These are phyloP conservation scores for Propsilocerus akamusi DNA, from an alignment of 1,140 invertebrate species.

Conservation along the genomic window DNA sequence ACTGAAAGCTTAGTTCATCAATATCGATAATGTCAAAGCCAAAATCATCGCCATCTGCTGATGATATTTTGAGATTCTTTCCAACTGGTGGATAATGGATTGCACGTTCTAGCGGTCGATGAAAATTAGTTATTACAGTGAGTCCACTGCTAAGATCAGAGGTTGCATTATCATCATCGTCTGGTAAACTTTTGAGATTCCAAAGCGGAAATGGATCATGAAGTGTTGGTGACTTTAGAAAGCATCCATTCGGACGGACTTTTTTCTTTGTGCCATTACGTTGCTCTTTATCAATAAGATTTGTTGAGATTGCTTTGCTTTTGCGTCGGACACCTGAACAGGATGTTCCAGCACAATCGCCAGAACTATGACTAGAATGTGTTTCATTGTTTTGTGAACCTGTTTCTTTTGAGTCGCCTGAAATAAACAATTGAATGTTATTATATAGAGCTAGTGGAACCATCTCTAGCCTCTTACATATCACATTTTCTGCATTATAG, in stretches of 20 bases:
- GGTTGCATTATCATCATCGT: conserved; percentile 12
- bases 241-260: conserved; percentile 13
- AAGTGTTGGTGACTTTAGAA: conserved; percentile 13
- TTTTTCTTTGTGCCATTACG: conserved; percentile 21
- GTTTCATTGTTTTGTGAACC: background rate
- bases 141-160: conserved; percentile 9
- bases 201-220: conserved; percentile 22
- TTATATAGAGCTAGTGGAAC: too few species aligned
- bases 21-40: conserved; percentile 54
- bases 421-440: background rate
- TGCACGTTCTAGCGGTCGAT: conserved; percentile 36
- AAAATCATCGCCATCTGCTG: conserved; percentile 43
- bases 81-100: conserved; percentile 31
- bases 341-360: background rate
- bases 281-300: background rate
- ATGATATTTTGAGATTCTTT: conserved; percentile 14
- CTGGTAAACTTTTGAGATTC: conserved; percentile 13
- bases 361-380: background rate
- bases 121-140: conserved; percentile 17
- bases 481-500: background rate
- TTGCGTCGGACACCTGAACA: conserved; percentile 6
- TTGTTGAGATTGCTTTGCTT: background rate
- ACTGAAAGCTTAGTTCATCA: conserved; percentile 28
- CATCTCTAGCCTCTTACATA: background rate
- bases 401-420: background rate